Evolutionary conservation across 2,888 invertebrate genomes (phyloP).

Genomic region (Hirtodrosophila histrioides): DNA sequence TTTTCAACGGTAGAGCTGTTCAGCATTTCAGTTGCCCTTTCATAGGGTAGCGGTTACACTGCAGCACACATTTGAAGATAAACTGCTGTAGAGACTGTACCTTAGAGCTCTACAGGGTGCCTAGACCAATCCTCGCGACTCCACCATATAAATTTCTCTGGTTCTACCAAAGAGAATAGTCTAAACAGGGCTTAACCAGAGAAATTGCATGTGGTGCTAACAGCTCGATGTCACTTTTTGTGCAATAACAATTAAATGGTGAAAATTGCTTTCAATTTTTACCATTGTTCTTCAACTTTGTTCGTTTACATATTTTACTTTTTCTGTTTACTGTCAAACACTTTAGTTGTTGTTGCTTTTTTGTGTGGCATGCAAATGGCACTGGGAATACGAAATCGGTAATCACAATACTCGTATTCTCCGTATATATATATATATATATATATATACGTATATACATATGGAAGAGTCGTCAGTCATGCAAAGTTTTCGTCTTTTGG

Average conservation of each 20-base stretch:
- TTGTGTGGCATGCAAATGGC: slow-evolving; percentile 44
- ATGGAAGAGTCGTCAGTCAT: slow-evolving; percentile 18
- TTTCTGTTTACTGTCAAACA: not conserved
- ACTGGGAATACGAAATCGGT: slow-evolving; percentile 51
- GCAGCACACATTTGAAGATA: too few species aligned
- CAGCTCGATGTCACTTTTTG: slow-evolving; percentile 33
- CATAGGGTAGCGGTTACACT: too few species aligned
- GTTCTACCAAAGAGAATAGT: too few species aligned
- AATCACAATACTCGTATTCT: slow-evolving; percentile 20
- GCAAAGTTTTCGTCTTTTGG: slow-evolving; percentile 28
- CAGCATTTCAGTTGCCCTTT: too few species aligned
- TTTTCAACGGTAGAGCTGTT: too few species aligned
- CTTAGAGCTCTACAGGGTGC: too few species aligned
- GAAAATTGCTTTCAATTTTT: slow-evolving; percentile 66
- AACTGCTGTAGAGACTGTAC: too few species aligned
- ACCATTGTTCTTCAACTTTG: slow-evolving; percentile 30
- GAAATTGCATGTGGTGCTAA: slow-evolving; percentile 17
- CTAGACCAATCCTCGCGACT: too few species aligned
- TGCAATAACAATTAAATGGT: slow-evolving; percentile 48
- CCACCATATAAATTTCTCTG: too few species aligned
- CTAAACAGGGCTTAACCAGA: not conserved
- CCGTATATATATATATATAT: too few species aligned
- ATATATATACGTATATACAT: too few species aligned
- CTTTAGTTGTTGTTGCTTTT: not conserved
- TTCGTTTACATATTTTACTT: slow-evolving; percentile 8